Evolutionary conservation across 2,888 invertebrate species (phyloP).

Genomic region (Heteropelma amictum): DNA sequence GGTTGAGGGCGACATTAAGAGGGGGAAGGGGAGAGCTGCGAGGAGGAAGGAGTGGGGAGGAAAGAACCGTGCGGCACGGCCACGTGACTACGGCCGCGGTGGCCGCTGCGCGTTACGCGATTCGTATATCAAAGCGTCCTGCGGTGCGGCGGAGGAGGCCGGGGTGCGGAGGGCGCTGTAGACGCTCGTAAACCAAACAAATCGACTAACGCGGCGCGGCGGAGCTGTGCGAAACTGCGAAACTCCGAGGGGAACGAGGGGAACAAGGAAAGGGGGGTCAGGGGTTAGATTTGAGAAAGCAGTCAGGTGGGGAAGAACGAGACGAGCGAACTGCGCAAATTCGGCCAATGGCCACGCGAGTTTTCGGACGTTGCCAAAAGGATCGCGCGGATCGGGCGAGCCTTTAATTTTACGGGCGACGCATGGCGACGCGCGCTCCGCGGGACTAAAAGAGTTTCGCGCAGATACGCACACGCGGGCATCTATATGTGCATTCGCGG

Average conservation of each 20-base stretch:
- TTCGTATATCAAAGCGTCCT: background rate
- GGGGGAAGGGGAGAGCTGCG: background rate
- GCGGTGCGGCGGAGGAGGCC: background rate
- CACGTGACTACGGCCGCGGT: slow-evolving; percentile 55
- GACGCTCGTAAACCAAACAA: background rate
- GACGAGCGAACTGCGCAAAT: slow-evolving; percentile 2
- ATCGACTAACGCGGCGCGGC: background rate
- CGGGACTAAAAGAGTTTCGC: no score
- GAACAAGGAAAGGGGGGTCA: background rate
- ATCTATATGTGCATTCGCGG: no score
- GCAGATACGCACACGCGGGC: background rate
- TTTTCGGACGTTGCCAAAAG: slow-evolving; percentile 51
- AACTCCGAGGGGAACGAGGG: background rate
- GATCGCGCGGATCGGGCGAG: slow-evolving; percentile 12
- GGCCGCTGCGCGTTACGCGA: slow-evolving; percentile 45
- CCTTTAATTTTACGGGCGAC: slow-evolving; percentile 22
- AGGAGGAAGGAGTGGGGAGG: background rate
- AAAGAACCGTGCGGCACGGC: slow-evolving; percentile 10
- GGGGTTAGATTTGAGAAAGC: background rate
- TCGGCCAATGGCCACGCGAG: slow-evolving; percentile 50
- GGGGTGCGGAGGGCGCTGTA: background rate
- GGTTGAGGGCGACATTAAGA: background rate
- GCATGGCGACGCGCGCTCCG: background rate
- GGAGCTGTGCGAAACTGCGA: background rate
- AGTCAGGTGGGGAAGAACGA: background rate